Evolutionary conservation across 2,888 invertebrate genomes (phyloP).

Genomic region (Lydus trimaculatus): DNA sequence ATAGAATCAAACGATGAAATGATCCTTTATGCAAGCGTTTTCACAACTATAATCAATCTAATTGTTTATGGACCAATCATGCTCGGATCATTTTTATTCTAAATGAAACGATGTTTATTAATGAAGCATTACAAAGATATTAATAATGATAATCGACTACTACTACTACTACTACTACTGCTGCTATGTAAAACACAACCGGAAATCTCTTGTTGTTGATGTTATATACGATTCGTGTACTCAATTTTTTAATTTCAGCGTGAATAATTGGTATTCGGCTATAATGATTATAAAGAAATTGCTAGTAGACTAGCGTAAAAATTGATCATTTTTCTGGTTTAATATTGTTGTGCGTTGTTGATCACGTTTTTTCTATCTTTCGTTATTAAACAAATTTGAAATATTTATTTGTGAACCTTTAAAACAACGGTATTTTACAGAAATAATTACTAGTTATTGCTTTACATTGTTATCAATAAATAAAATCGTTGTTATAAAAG

Average conservation of each 20-base stretch:
- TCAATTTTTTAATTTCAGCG: background rate
- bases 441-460: slow-evolving; percentile 13
- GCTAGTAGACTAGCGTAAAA: background rate
- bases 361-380: background rate
- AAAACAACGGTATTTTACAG: slow-evolving; percentile 10
- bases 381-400: background rate
- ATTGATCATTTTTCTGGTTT: slow-evolving; percentile 7
- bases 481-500: background rate
- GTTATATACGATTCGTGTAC: background rate
- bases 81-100: background rate
- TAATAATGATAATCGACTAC: background rate
- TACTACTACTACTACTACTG: background rate
- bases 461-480: slow-evolving; percentile 11
- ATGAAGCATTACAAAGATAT: background rate
- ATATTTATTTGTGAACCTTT: background rate
- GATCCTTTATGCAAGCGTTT: background rate
- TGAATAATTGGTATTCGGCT: slow-evolving; percentile 2
- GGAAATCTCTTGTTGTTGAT: background rate
- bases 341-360: background rate
- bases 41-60: background rate
- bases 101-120: background rate
- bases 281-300: background rate
- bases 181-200: background rate
- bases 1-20: background rate
- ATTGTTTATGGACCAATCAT: background rate